Evolutionary conservation across 2,113 vertebrate genomes (phyloP), one percentile per base, ranked within the genome.

Genomic region (Paramisgurnus dabryanus): DNA sequence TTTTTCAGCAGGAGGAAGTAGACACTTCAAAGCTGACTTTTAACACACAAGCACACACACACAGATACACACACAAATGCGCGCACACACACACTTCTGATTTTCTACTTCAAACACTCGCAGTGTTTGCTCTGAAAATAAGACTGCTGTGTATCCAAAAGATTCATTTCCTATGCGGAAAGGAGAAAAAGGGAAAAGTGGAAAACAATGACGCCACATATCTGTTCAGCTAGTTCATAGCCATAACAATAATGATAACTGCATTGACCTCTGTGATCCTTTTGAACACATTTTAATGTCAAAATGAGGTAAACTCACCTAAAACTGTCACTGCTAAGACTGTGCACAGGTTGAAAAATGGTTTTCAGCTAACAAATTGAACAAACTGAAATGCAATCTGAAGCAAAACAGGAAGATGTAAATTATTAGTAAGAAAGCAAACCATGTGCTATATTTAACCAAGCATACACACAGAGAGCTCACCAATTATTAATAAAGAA

Each of bases 1-100:
- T 79, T 82, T 82, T 80, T 60, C 73, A 61, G 69, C 76, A 79
- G 78, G 84, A 83, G 82, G 84, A 83, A 79, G 78, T 80, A 41
- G 53, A 77, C 67, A 86, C 78, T 82, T 86, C 83, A 84, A 87
- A 87, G 85, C 74, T 85, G 79, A 77, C 83, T 82, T 86, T 83
- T 84, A 82, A 75, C 79, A 81, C 67, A 45, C 55, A 84, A n/a
- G 41, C 45, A 66, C 67, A 83, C 76, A 68, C 76, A 76, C 71
- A 74, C 70, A 79, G 49, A 82, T 67, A 79, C 57, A 83, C 64
- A 79, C 67, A 63, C 41, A 69, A 40, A 61, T 57, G 49, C 67
- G 55, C 55, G 64, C 70, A 34, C 70, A 75, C 78, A 76, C 71
- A 80, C 66, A 47, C 63, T 45, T 18, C 64, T 57, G 57, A 70